phyloP scores from a whole-genome alignment of 2,888 invertebrate species.

The Hofmannophila pseudospretella region DNA sequence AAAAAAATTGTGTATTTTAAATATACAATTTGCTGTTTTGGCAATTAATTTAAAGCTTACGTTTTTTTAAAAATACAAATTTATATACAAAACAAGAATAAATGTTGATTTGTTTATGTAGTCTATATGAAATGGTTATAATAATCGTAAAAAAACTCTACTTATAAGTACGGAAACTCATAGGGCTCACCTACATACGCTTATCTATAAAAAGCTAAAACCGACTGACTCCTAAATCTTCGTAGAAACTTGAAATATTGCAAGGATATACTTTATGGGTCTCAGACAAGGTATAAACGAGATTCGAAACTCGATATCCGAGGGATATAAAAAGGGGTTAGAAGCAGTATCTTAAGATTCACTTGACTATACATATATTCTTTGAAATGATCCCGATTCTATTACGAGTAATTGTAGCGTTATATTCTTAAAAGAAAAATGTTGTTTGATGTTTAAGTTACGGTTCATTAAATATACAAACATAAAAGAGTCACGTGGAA shows the following conservation, averaged over 20 bases:
- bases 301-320: conserved; percentile 12
- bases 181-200: too few species aligned
- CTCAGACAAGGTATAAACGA: conserved; percentile 12
- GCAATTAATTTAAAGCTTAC: too few species aligned
- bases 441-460: not conserved
- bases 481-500: conserved; percentile 1
- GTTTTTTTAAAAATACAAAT: too few species aligned
- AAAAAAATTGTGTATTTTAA: too few species aligned
- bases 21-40: too few species aligned
- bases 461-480: not conserved
- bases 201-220: conserved; percentile 11
- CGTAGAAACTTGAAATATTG: conserved; percentile 13
- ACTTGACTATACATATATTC: conserved; percentile 1
- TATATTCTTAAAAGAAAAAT: not conserved
- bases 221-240: conserved; percentile 10
- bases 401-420: not conserved
- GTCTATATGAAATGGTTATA: too few species aligned
- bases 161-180: too few species aligned
- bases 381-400: not conserved
- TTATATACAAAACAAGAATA: too few species aligned
- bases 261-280: conserved; percentile 10
- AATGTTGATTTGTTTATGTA: too few species aligned
- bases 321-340: conserved; percentile 9
- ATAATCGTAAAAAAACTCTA: too few species aligned
- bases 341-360: conserved; percentile 6